These are phyloP conservation scores for Linepithema humile DNA, from an alignment of 1,140 invertebrate genomes.

Conservation along the genomic window DNA sequence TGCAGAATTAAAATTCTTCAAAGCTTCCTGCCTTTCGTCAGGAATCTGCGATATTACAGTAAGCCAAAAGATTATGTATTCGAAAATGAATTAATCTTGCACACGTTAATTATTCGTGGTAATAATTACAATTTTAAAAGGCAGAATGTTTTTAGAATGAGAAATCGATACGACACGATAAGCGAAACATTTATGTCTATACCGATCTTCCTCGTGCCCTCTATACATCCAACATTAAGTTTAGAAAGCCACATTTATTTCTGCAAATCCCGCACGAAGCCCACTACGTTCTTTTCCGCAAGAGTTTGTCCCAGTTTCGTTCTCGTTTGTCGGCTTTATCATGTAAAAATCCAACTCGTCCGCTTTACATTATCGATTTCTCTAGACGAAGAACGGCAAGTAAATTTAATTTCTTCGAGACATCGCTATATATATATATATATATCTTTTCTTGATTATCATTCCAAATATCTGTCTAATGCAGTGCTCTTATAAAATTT, in stretches of 20 bases:
- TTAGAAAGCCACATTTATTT: slow-evolving; percentile 55
- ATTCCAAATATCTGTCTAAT: background rate
- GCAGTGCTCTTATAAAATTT: background rate
- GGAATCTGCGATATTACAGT: background rate
- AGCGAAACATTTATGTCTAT: slow-evolving; percentile 28
- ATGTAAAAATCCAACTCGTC: slow-evolving; percentile 45
- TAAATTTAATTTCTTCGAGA: slow-evolving; percentile 33
- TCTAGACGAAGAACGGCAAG: slow-evolving; percentile 7
- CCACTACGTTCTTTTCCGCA: slow-evolving; percentile 25
- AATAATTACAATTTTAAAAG: background rate
- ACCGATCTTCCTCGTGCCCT: background rate
- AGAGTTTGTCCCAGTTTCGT: slow-evolving; percentile 53
- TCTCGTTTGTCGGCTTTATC: slow-evolving; percentile 56
- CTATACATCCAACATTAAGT: slow-evolving; percentile 32
- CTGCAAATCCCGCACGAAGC: slow-evolving; percentile 39
- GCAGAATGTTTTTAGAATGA: background rate
- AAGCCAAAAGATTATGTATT: background rate
- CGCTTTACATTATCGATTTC: slow-evolving; percentile 56
- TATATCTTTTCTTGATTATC: background rate
- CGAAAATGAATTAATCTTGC: background rate
- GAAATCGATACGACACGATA: background rate
- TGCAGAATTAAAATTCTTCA: background rate
- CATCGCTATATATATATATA: slow-evolving; percentile 9
- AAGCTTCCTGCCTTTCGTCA: background rate
- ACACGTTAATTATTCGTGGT: background rate